phyloP scores from a whole-genome alignment of 2,888 invertebrate species.

The Linnaemya vulpina region DNA sequence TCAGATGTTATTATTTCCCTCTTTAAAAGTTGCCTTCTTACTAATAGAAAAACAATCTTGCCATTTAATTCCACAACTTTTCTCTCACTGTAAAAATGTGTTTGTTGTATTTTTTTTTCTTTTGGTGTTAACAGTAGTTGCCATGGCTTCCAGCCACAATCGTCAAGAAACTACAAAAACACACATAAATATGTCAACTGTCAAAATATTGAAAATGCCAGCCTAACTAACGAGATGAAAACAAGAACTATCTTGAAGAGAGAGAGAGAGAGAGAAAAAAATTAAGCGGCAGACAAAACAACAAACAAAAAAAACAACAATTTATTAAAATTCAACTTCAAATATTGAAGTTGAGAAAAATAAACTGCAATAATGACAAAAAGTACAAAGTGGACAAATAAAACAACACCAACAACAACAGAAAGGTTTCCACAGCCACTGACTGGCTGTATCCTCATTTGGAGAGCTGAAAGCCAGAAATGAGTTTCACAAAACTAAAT shows the following conservation, averaged over 20 bases:
- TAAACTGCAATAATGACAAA: constrained; percentile 15
- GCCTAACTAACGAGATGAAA: constrained; percentile 68
- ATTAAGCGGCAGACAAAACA: constrained; percentile 8
- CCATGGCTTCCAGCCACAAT: constrained; percentile 43
- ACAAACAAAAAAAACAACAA: constrained; percentile 33
- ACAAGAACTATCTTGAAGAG: constrained; percentile 60
- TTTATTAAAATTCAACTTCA: constrained; percentile 45
- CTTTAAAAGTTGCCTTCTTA: no score
- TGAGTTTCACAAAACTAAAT: constrained; percentile 3
- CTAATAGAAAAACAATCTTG: no score
- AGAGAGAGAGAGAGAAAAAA: neutral
- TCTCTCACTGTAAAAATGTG: constrained; percentile 25
- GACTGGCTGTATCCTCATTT: constrained; percentile 23
- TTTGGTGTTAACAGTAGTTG: constrained; percentile 34
- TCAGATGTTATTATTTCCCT: no score
- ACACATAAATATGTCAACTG: constrained; percentile 72
- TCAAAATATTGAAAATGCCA: constrained; percentile 70
- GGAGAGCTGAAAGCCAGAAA: constrained; percentile 23
- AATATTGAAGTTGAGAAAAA: constrained; percentile 18
- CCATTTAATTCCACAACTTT: neutral
- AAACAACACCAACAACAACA: neutral
- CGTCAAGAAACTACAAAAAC: constrained; percentile 37
- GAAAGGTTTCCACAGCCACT: constrained; percentile 53
- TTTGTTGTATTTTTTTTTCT: neutral
- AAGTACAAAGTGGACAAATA: constrained; percentile 21